These are phyloP conservation scores for Dilophus febrilis DNA, from an alignment of 2,888 invertebrate genomes.

Conservation along the genomic window DNA sequence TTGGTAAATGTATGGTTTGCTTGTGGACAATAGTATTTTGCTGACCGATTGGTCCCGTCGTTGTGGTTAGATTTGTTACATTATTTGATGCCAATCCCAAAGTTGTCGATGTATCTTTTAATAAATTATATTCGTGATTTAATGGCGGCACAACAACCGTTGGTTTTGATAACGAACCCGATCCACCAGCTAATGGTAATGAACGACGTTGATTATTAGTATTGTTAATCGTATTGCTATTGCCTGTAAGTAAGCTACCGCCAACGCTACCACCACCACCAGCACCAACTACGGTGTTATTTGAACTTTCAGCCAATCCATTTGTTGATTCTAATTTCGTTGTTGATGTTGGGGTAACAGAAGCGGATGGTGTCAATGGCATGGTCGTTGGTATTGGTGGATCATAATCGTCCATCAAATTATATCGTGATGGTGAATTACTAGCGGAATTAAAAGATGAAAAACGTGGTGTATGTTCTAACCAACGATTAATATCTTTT, in stretches of 20 bases:
- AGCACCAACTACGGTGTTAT: too few relatives aligned
- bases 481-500: slow-evolving; percentile 78
- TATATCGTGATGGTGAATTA: slow-evolving; percentile 54
- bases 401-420: slow-evolving; percentile 41
- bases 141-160: background rate
- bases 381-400: slow-evolving; percentile 3
- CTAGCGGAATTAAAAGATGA: slow-evolving; percentile 60
- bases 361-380: too few relatives aligned
- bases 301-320: too few relatives aligned
- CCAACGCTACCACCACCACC: too few relatives aligned
- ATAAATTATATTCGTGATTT: slow-evolving; percentile 1
- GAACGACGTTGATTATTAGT: background rate
- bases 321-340: slow-evolving; percentile 29
- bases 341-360: slow-evolving; percentile 21
- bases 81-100: background rate
- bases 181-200: background rate
- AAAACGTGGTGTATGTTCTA: slow-evolving; percentile 66
- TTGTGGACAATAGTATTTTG: background rate
- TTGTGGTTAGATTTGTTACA: slow-evolving; percentile 10
- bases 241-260: too few relatives aligned
- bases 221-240: too few relatives aligned
- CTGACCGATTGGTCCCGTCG: slow-evolving; percentile 11
- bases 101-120: slow-evolving; percentile 8
- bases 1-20: slow-evolving; percentile 22
- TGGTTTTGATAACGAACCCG: slow-evolving; percentile 3